phyloP scores from a whole-genome alignment of 1,140 invertebrate genomes.

The Drosophila mojavensis region DNA sequence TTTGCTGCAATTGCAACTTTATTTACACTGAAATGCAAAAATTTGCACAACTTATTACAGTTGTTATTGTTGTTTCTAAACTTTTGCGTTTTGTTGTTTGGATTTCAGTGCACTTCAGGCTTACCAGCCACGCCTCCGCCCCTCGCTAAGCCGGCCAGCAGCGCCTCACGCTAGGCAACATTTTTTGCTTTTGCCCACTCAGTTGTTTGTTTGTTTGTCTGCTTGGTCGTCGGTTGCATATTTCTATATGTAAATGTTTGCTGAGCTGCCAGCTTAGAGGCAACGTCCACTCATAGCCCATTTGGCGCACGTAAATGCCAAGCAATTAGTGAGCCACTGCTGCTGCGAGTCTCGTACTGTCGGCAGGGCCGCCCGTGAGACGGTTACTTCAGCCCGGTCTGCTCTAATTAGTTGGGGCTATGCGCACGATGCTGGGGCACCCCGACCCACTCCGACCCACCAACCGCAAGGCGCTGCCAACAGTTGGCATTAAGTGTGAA shows the following conservation, averaged over 20 bases:
- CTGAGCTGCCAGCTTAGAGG: slow-evolving; percentile 45
- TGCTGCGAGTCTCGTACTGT: background rate
- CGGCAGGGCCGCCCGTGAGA: slow-evolving; percentile 1
- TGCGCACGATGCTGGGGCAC: slow-evolving; percentile 57
- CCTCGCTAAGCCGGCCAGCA: slow-evolving; percentile 6
- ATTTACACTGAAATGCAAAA: slow-evolving; percentile 80
- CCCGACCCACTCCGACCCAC: slow-evolving; percentile 2
- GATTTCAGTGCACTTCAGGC: slow-evolving; percentile 52
- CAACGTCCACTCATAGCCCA: slow-evolving; percentile 56
- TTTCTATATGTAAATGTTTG: slow-evolving; percentile 76
- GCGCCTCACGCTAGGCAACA: slow-evolving; percentile 69
- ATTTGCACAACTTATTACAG: slow-evolving; percentile 80
- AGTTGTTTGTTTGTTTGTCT: slow-evolving; percentile 45
- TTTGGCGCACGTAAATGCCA: slow-evolving; percentile 66
- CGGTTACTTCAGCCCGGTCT: slow-evolving; percentile 36
- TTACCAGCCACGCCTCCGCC: slow-evolving; percentile 8
- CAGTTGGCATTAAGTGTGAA: slow-evolving; percentile 79
- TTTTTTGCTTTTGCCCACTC: background rate
- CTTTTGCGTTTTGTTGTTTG: slow-evolving; percentile 70
- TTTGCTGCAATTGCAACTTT: slow-evolving; percentile 61
- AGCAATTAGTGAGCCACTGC: slow-evolving; percentile 63
- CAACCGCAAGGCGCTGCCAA: slow-evolving; percentile 28
- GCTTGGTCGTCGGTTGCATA: slow-evolving; percentile 66
- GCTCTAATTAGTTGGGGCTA: slow-evolving; percentile 76
- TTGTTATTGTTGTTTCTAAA: slow-evolving; percentile 77